Percentiles rank a stretch among this genome's conserved stretches.
Evolutionary conservation across 2,888 invertebrate genomes (phyloP).

Genomic region (Lycocerus yunnanus): DNA sequence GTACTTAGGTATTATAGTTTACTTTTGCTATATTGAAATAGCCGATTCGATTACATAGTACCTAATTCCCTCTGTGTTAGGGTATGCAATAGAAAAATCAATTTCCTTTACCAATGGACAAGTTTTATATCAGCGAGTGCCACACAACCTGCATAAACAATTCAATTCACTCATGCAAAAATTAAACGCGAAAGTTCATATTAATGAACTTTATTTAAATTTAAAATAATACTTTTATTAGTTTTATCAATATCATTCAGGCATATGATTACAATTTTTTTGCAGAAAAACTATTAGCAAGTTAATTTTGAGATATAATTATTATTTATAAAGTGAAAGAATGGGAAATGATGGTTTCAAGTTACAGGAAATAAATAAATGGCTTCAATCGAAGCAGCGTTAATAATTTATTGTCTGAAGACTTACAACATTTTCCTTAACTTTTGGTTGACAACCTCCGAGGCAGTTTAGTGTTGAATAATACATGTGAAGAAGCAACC

Average conservation of each 20-base stretch:
- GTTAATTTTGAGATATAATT: background rate
- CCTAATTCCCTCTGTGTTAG: background rate
- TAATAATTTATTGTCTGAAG: background rate
- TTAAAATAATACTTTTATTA: background rate
- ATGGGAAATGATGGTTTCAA: background rate
- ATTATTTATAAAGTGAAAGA: background rate
- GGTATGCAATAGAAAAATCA: constrained; percentile 15
- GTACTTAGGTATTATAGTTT: too few relatives aligned
- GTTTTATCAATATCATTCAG: background rate
- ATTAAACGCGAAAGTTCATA: constrained; percentile 8
- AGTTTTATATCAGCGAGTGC: constrained; percentile 13
- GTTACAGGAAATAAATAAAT: background rate
- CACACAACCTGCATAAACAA: constrained; percentile 18
- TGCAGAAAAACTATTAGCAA: background rate
- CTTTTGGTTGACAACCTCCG: background rate
- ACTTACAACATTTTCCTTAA: background rate
- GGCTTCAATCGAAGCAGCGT: background rate
- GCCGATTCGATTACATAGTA: background rate
- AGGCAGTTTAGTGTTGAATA: background rate
- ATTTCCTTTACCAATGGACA: constrained; percentile 14
- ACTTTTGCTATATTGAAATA: background rate
- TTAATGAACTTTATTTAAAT: constrained; percentile 7
- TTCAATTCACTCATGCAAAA: constrained; percentile 22
- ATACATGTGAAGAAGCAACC: background rate
- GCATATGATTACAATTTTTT: background rate